Evolutionary conservation across 2,113 vertebrate genomes (phyloP).

Genomic region (Lepus americanus): DNA sequence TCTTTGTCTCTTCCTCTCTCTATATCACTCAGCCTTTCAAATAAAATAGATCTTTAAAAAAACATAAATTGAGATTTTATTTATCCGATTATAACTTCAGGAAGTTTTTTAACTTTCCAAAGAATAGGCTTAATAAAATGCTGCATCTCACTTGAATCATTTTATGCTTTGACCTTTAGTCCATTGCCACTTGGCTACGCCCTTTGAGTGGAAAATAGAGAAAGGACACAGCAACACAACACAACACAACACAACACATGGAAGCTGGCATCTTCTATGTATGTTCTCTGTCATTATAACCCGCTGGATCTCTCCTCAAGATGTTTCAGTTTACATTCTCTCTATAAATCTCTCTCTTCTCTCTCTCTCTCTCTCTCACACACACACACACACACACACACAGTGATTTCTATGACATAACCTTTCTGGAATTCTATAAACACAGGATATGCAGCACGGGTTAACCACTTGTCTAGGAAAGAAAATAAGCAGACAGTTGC

Average conservation of each 20-base stretch:
- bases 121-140: conserved; percentile 1
- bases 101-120: conserved; percentile 47
- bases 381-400: background rate
- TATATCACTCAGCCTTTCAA: no score
- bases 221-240: conserved; percentile 31
- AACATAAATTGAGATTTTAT: conserved; percentile 40
- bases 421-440: conserved; percentile 88
- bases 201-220: conserved; percentile 51
- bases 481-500: conserved; percentile 87
- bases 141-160: conserved; percentile 46
- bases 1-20: no score
- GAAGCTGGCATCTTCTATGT: background rate
- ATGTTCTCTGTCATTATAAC: conserved; percentile 43
- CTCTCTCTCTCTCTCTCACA: no score
- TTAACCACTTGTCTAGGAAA: conserved; percentile 86
- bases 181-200: background rate
- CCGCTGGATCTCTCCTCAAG: conserved; percentile 75
- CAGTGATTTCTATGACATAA: conserved; percentile 83
- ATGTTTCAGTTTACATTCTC: conserved; percentile 73
- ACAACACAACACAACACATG: background rate
- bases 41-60: background rate
- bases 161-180: background rate
- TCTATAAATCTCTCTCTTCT: conserved; percentile 72
- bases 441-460: conserved; percentile 87
- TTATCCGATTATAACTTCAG: conserved; percentile 34